phyloP scores from a whole-genome alignment of 2,888 invertebrate genomes.

The Aplocera efformata region DNA sequence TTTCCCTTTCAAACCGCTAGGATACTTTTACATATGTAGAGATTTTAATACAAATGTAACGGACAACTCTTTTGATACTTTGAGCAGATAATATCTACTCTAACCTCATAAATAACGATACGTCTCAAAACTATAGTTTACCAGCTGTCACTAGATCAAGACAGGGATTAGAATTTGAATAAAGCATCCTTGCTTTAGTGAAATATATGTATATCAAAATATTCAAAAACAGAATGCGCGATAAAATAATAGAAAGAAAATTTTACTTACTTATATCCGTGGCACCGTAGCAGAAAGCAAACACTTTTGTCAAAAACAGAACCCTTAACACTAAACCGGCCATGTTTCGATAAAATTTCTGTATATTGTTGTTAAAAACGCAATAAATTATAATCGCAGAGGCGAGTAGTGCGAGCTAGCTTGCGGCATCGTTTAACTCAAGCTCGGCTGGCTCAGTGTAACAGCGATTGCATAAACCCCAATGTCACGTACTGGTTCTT shows the following conservation, averaged over 20 bases:
- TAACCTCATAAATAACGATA: no score
- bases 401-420: constrained; percentile 30
- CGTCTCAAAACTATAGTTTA: no score
- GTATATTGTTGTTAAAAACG: constrained; percentile 1
- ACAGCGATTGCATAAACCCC: constrained; percentile 52
- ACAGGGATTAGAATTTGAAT: no score
- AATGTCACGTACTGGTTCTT: constrained; percentile 54
- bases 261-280: constrained; percentile 55
- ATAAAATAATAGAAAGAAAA: background rate
- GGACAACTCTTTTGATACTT: no score
- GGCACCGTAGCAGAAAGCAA: constrained; percentile 41
- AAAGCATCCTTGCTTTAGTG: no score
- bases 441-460: constrained; percentile 24
- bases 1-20: no score
- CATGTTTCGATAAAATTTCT: constrained; percentile 7
- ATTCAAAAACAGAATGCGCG: background rate
- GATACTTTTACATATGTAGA: no score
- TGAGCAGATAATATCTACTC: no score
- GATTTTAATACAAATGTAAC: no score
- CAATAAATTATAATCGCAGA: constrained; percentile 12
- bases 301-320: constrained; percentile 35
- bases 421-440: constrained; percentile 33
- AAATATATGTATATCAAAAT: background rate
- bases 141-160: no score
- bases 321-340: constrained; percentile 18